Percentiles rank a stretch among this genome's conserved stretches.
Evolutionary conservation across 2,888 invertebrate species (phyloP).

Genomic region (Tribolium freemani): DNA sequence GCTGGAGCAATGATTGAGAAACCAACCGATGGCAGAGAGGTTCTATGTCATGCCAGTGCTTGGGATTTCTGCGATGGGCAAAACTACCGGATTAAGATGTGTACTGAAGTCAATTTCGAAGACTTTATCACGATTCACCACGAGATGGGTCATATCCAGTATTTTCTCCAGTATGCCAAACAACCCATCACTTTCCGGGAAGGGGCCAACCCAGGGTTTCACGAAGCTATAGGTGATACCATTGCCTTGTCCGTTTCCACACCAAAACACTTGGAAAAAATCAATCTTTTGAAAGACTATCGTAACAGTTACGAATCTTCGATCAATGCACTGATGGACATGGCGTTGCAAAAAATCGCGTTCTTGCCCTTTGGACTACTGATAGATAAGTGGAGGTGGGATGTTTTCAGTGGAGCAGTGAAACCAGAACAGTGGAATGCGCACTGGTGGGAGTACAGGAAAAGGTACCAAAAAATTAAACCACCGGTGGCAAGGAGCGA

Average conservation of each 20-base stretch:
- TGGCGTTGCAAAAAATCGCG: conserved; percentile 69
- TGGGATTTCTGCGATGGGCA: conserved; percentile 79
- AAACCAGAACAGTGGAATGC: conserved; percentile 66
- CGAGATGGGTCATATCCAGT: conserved; percentile 80
- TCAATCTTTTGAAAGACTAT: conserved; percentile 64
- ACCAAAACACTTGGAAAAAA: conserved; percentile 69
- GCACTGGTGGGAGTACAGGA: conserved; percentile 67
- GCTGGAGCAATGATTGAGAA: conserved; percentile 72
- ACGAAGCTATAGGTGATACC: conserved; percentile 76
- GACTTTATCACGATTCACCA: conserved; percentile 80
- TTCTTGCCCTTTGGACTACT: conserved; percentile 73
- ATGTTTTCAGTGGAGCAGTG: conserved; percentile 69
- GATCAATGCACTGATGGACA: conserved; percentile 69
- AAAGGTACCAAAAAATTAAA: conserved; percentile 62
- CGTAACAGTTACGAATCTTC: conserved; percentile 59
- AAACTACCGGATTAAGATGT: conserved; percentile 67
- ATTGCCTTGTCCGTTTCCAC: conserved; percentile 73
- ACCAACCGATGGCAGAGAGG: conserved; percentile 70
- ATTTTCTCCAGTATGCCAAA: conserved; percentile 74
- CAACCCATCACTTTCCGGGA: conserved; percentile 70
- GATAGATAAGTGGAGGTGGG: conserved; percentile 75
- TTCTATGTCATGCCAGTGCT: conserved; percentile 78
- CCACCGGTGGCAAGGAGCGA: conserved; percentile 65
- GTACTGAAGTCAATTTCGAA: conserved; percentile 66
- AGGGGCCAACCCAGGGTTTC: conserved; percentile 75